phyloP scores from a whole-genome alignment of 2,888 invertebrate genomes.

The Panopea generosa region DNA sequence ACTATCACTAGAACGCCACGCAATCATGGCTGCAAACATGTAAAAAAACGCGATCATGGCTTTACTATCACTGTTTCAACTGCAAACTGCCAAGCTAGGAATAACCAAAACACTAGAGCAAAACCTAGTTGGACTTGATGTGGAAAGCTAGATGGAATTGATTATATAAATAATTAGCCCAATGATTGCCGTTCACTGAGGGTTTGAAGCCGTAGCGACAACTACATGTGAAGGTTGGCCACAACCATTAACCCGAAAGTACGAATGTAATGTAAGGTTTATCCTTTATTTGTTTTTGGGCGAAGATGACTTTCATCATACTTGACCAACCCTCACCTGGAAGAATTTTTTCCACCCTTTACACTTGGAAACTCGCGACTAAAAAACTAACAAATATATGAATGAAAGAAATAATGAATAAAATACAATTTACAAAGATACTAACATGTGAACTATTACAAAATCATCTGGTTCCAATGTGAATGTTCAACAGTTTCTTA shows the following conservation, averaged over 20 bases:
- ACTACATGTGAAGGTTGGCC: constrained; percentile 1
- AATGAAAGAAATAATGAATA: no score
- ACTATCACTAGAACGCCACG: no score
- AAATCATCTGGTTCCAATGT: no score
- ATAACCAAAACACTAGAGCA: constrained; percentile 2
- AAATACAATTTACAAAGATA: no score
- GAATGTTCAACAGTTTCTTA: no score
- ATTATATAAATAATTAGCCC: neutral
- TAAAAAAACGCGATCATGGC: no score
- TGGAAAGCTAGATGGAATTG: no score
- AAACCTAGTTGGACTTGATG: neutral
- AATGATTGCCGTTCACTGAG: neutral
- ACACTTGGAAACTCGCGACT: no score
- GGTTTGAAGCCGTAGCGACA: constrained; percentile 3
- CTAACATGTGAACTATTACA: no score
- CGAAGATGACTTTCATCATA: neutral
- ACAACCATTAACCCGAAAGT: neutral
- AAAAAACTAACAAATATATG: no score
- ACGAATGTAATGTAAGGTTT: neutral
- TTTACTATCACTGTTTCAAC: neutral
- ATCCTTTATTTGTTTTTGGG: neutral
- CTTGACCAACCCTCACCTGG: constrained; percentile 3
- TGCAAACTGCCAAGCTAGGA: neutral
- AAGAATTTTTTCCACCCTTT: neutral
- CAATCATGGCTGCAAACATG: no score